Evolutionary conservation across 2,888 invertebrate species (phyloP).

Genomic region (Galeruca laticollis): DNA sequence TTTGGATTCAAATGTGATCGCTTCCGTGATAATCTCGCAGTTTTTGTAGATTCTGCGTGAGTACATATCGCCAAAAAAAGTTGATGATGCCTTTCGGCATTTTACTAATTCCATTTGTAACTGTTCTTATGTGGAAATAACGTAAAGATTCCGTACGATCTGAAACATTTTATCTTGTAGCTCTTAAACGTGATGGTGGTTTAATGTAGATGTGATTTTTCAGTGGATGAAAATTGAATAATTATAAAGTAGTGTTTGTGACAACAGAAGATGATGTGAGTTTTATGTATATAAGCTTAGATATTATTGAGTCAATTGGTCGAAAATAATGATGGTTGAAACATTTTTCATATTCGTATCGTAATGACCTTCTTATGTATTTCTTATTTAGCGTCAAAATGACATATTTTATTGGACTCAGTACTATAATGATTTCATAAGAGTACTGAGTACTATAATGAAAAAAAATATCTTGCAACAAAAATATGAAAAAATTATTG

Average conservation of each 20-base stretch:
- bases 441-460: no score
- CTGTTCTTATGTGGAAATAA: constrained; percentile 41
- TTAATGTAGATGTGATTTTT: background rate
- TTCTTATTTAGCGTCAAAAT: no score
- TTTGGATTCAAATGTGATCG: constrained; percentile 5
- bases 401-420: no score
- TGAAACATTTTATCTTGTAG: constrained; percentile 10
- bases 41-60: constrained; percentile 26
- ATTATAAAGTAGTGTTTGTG: background rate
- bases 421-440: no score
- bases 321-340: no score
- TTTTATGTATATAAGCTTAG: background rate
- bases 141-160: constrained; percentile 25
- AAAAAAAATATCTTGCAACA: no score
- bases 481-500: no score
- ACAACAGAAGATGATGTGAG: constrained; percentile 3
- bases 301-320: no score
- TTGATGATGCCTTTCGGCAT: constrained; percentile 28
- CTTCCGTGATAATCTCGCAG: constrained; percentile 6
- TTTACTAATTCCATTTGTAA: constrained; percentile 35
- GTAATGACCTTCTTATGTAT: no score
- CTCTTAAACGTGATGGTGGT: background rate
- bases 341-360: no score
- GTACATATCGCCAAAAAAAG: constrained; percentile 32
- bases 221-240: background rate